A percentile compares a stretch with the other conserved stretches of the same genome.
Evolutionary conservation across 2,113 vertebrate species (phyloP).

Genomic region (Vidua chalybeata): DNA sequence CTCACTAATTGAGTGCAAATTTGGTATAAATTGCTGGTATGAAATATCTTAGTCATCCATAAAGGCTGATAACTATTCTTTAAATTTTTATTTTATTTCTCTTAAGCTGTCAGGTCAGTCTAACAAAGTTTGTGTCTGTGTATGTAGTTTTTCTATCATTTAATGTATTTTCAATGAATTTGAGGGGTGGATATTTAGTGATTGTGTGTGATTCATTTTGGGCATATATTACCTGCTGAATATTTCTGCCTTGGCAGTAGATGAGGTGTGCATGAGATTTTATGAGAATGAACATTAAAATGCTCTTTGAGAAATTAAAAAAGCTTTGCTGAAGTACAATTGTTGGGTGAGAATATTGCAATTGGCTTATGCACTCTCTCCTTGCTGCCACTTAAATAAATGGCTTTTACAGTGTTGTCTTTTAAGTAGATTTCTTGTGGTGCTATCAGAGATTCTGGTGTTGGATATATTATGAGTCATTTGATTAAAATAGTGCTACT

Average conservation of each 20-base stretch:
- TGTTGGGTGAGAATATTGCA: neutral
- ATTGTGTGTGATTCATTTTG: neutral
- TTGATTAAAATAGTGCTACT: constrained; percentile 52
- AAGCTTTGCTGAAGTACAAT: neutral
- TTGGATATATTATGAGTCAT: constrained; percentile 52
- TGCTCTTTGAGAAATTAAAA: neutral
- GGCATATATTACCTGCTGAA: neutral
- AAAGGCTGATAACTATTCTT: neutral
- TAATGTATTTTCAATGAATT: neutral
- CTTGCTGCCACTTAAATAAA: neutral
- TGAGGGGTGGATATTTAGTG: neutral
- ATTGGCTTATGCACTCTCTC: neutral
- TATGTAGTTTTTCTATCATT: neutral
- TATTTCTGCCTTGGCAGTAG: neutral
- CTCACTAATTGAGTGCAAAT: neutral
- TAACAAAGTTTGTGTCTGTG: neutral
- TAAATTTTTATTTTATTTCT: neutral
- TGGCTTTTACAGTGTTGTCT: neutral
- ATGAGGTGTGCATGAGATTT: neutral
- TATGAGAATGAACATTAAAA: neutral
- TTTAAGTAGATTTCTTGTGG: constrained; percentile 5
- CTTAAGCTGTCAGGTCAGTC: neutral
- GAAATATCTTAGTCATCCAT: neutral
- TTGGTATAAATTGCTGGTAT: neutral
- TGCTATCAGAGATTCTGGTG: constrained; percentile 1